These are phyloP conservation scores for Trididemnum clinides DNA, from an alignment of 23 tunicate species.

Conservation along the genomic window DNA sequence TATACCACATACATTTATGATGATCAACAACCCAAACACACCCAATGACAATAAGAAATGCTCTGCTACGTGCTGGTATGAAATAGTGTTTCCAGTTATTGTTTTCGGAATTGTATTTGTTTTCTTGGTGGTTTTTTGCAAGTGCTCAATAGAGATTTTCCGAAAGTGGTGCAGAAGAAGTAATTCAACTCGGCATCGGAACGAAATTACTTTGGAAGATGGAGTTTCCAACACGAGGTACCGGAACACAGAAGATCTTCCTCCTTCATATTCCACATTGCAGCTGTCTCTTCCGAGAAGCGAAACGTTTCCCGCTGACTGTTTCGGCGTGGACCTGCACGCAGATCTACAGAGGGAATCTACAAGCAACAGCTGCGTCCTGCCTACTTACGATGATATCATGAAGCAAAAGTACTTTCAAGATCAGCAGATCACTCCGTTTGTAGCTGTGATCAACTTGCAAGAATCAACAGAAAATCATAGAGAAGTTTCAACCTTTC, in stretches of 20 bases:
- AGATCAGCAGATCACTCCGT: too few species aligned
- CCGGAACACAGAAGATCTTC: background rate
- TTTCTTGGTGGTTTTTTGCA: background rate
- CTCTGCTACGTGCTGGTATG: conserved; percentile 8
- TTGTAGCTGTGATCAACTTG: too few species aligned
- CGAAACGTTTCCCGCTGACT: conserved; percentile 11
- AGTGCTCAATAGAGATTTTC: background rate
- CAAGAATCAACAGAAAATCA: too few species aligned
- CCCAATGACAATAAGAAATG: too few species aligned
- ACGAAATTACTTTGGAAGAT: background rate
- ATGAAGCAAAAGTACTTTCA: too few species aligned
- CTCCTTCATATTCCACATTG: conserved; percentile 2
- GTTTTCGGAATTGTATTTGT: background rate
- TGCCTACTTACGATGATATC: too few species aligned
- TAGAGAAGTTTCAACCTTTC: too few species aligned
- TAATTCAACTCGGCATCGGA: background rate
- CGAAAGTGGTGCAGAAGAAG: background rate
- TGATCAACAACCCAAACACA: too few species aligned
- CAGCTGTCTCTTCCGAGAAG: background rate
- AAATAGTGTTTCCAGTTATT: conserved; percentile 4
- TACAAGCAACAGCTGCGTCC: too few species aligned
- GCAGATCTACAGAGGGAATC: too few species aligned
- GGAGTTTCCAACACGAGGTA: background rate
- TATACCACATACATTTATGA: too few species aligned
- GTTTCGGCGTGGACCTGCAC: too few species aligned